A percentile compares a stretch with the other conserved stretches of the same genome.
phyloP scores from a whole-genome alignment of 30 jellyfish, hydroid and myxozoan genomes.

The Chironex yamaguchii region DNA sequence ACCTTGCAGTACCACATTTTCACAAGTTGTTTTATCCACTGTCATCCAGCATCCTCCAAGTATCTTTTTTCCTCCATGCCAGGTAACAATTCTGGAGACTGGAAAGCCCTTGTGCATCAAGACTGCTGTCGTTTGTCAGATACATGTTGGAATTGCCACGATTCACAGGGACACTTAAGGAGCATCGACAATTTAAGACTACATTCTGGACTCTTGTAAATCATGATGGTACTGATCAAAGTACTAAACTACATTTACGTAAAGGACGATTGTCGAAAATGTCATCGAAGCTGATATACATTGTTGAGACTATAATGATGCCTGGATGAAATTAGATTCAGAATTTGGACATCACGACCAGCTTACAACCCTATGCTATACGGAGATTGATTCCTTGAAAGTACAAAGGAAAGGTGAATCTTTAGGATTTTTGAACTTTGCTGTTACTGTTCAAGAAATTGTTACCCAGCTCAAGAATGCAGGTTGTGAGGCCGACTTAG shows the following conservation, averaged over 20 bases:
- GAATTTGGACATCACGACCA: neutral
- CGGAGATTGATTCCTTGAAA: neutral
- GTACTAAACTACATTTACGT: neutral
- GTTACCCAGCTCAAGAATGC: neutral
- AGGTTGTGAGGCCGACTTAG: neutral
- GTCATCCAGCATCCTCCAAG: too few relatives aligned
- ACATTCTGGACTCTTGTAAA: neutral
- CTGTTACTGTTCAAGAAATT: neutral
- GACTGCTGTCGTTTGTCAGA: neutral
- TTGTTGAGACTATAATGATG: neutral
- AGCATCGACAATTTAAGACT: neutral
- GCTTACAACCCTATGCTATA: neutral
- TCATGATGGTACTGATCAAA: neutral
- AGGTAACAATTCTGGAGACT: too few relatives aligned
- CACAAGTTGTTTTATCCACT: too few relatives aligned
- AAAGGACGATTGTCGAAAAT: neutral
- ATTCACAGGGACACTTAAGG: neutral
- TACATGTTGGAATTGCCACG: neutral
- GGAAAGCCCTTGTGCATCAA: too few relatives aligned
- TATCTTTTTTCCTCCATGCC: too few relatives aligned
- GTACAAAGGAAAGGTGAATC: neutral
- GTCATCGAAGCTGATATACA: neutral
- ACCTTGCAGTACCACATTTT: too few relatives aligned
- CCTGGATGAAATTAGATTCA: neutral
- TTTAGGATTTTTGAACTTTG: neutral